Evolutionary conservation across 1,140 invertebrate genomes (phyloP), one percentile per base, ranked within the genome.

Genomic region (Cherax destructor): DNA sequence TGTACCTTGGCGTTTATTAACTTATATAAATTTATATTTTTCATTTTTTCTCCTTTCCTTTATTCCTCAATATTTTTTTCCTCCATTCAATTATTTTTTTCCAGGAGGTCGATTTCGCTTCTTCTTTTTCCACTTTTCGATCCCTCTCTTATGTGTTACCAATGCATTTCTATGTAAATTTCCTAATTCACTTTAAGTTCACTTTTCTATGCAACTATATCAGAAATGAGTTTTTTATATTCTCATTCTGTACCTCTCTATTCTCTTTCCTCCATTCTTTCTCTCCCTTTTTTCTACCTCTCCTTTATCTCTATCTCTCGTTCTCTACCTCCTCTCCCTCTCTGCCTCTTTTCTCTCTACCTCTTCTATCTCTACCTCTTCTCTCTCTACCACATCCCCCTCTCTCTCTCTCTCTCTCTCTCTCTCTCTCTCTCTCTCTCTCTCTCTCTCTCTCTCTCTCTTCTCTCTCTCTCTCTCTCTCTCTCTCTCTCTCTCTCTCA

Each of bases 361-460:
- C 16, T 16, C 16, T 4, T 59, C 50, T 83, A 18, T 83, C 80
- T 83, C 78, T 52, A 47, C 52, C 78, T 80, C 47, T 80, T 24
- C 30, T 24, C 30, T n/a, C 30, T 24, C 30, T 24, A 18, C 76
- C 4, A 10, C 30, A 10, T 77, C 76, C 30, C 76, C 30, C 76
- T 77, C 76, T 77, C 76, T 77, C 76, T 77, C 78, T 79, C 78
- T 79, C 78, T 79, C 78, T 79, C 78, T 79, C 78, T 78, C 76
- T 78, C 24, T 78, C 76, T 78, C 76, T 79, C 47, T 79, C 41
- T 79, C 78, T 50, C 47, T 79, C 78, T 50, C 78, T 79, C 78
- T 79, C 47, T 79, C 47, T 80, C 50, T 80, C 78, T 56, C 52
- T 56, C 52, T 56, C 52, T 56, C 52, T 56, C 52, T 56, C 52